These are phyloP conservation scores for Onychostruthus taczanowskii DNA, from an alignment of 2,113 vertebrate species.

Conservation along the genomic window DNA sequence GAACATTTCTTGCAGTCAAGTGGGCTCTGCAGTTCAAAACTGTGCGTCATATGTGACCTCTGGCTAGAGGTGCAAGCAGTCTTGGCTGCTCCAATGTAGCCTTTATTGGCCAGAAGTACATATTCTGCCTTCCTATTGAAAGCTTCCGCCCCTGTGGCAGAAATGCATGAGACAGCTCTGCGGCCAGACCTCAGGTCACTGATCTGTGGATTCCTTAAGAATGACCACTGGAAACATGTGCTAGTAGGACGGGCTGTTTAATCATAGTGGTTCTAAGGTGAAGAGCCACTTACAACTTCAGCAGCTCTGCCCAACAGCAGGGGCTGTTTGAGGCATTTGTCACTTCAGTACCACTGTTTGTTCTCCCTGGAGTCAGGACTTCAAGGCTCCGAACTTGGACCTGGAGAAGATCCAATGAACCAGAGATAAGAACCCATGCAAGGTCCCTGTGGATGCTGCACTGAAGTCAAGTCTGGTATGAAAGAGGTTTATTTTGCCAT, in stretches of 20 bases:
- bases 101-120: neutral
- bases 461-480: neutral
- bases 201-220: neutral
- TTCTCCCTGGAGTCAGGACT: neutral
- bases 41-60: rapidly evolving
- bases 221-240: neutral
- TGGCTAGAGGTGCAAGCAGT: neutral
- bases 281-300: neutral
- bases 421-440: neutral
- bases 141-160: neutral
- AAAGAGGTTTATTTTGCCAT: neutral
- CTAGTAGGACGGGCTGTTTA: neutral
- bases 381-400: neutral
- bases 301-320: neutral
- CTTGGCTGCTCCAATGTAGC: neutral
- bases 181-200: neutral
- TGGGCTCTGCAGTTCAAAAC: neutral
- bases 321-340: neutral
- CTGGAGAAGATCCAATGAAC: neutral
- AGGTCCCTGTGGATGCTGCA: neutral
- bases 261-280: neutral
- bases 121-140: rapidly evolving
- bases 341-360: neutral
- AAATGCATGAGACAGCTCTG: neutral
- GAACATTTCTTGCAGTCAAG: neutral